phyloP scores from a whole-genome alignment of 64 coral and sea anemone genomes.

The Porites lutea region DNA sequence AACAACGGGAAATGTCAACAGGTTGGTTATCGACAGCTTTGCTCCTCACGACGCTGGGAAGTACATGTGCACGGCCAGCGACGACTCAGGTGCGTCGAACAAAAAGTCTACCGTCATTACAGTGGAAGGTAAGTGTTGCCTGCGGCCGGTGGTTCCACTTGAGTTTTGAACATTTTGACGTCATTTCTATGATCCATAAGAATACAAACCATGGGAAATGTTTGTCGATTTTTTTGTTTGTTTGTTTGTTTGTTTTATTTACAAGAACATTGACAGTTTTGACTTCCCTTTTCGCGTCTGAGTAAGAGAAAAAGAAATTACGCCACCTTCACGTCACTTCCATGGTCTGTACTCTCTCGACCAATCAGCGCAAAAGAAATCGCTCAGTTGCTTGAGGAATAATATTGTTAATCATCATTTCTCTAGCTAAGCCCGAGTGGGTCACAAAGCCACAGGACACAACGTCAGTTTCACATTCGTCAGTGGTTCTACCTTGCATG shows the following conservation, averaged over 20 bases:
- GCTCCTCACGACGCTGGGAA: slow-evolving; percentile 68
- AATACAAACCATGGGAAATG: too few species aligned
- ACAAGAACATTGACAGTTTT: too few species aligned
- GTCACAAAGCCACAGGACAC: slow-evolving; percentile 69
- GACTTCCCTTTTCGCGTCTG: too few species aligned
- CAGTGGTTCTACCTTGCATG: slow-evolving; percentile 58
- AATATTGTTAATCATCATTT: neutral
- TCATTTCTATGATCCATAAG: too few species aligned
- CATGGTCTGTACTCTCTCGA: too few species aligned
- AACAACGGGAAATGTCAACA: slow-evolving; percentile 72
- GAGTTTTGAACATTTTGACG: too few species aligned
- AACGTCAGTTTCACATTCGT: slow-evolving; percentile 62
- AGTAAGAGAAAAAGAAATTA: too few species aligned
- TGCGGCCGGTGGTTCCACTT: too few species aligned
- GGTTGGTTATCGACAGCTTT: slow-evolving; percentile 74
- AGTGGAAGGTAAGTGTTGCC: slow-evolving; percentile 78
- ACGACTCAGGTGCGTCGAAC: slow-evolving; percentile 48
- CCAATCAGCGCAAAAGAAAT: too few species aligned
- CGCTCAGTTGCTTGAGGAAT: neutral
- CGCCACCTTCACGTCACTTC: too few species aligned
- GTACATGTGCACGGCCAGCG: slow-evolving; percentile 84
- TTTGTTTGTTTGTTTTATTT: too few species aligned
- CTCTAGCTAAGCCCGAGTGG: slow-evolving; percentile 90
- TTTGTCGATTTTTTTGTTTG: too few species aligned
- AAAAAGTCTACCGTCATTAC: slow-evolving; percentile 51